Conservation (phyloP, 2,113 vertebrate species). For the Micromys minutus region DNA sequence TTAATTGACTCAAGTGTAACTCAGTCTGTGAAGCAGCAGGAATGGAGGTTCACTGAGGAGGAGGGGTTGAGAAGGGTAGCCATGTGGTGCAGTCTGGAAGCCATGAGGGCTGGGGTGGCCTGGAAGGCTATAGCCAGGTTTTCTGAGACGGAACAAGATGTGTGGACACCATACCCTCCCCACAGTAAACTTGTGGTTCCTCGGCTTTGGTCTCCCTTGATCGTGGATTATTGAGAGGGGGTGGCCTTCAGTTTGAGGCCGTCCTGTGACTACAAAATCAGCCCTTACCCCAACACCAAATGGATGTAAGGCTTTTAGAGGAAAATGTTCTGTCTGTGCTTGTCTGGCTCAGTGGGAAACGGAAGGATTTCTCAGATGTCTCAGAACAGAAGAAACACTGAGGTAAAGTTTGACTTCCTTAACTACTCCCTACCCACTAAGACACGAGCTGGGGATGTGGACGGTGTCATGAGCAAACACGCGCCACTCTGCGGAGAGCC, state of each 20-base stretch:
- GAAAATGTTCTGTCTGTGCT: not conserved
- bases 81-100: not conserved
- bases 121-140: not conserved
- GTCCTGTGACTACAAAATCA: not conserved
- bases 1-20: not conserved
- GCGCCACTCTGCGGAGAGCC: not conserved
- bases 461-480: not conserved
- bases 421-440: not conserved
- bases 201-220: not conserved
- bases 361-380: not conserved
- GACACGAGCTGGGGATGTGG: not conserved
- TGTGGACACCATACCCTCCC: too few species aligned
- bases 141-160: too few species aligned
- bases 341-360: not conserved
- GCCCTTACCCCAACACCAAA: not conserved
- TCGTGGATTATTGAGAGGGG: too few species aligned
- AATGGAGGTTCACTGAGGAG: not conserved
- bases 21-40: not conserved
- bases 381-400: not conserved
- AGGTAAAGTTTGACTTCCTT: constrained; percentile 11
- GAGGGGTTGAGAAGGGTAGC: not conserved
- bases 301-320: not conserved
- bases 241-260: not conserved
- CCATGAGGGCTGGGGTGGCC: not conserved
- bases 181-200: not conserved